Base-by-base conservation (phyloP, 2,797 vertebrate species). In the Morelia viridis region DNA sequence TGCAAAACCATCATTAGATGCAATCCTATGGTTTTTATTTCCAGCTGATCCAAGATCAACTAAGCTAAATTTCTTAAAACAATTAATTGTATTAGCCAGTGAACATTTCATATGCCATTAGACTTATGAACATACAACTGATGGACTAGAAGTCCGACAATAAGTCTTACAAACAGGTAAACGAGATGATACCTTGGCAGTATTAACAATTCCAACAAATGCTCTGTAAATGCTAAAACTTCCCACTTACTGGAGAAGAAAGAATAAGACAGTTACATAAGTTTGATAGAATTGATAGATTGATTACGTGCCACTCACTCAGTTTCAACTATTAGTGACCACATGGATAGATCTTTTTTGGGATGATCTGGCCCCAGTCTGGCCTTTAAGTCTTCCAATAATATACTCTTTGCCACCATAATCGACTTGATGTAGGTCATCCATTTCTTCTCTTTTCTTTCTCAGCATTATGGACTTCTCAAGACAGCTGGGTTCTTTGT, bases 151-250 rank as follows among this genome's bases (percentile, higher is more conserved):
- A 96, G 95, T 92, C 92, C 94, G 92, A 93, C 89, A 57, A 95
- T 93, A 93, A 95, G 88, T 92, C 91, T 8, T 92, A 28, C 90
- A 96, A 94, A 92, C 71, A 92, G 91, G 93, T 94, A 83, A 94
- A 93, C 93, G 92, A 95, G 96, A 94, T 76, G 95, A 71, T 90
- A 92, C 93, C 84, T 92, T 95, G 93, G 92, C 88, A 91, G 84
- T 96, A 96, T 96, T 96, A 96, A 96, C 95, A 95, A 93, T 68
- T 93, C 65, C 22, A 94, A 90, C 0, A 8, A 95, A 91, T 90
- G 91, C 83, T 93, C 93, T 92, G 89, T 15, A 4, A 31, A 61
- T 93, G 95, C 92, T 94, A 19, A 94, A 95, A 88, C 94, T 96
- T 95, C 57, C 88, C 88, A 92, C 92, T 96, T 93, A 50, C 91